phyloP scores from a whole-genome alignment of 2,888 invertebrate genomes.

The Glyphotaelius pellucidus region DNA sequence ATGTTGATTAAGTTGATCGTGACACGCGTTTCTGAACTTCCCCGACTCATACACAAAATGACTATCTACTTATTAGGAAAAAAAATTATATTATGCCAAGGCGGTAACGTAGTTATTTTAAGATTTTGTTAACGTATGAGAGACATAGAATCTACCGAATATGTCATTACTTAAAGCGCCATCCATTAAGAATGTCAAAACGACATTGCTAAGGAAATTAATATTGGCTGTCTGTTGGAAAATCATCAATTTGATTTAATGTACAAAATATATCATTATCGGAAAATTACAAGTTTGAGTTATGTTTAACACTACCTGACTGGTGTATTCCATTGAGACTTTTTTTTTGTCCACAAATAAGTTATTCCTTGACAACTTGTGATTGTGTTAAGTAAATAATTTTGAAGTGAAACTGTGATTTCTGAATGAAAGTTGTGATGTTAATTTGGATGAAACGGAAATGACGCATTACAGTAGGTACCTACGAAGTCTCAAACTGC shows the following conservation, averaged over 20 bases:
- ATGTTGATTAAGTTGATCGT: background rate
- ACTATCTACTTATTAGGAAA: background rate
- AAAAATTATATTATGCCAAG: background rate
- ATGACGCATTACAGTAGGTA: no score
- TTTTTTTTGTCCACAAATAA: background rate
- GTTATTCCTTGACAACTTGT: no score
- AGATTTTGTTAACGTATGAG: background rate
- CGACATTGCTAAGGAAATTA: background rate
- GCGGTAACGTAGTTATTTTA: background rate
- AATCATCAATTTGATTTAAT: background rate
- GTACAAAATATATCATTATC: background rate
- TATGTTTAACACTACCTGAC: background rate
- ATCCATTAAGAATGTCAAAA: background rate
- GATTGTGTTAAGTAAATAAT: no score
- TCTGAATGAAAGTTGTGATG: no score
- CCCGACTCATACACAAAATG: background rate
- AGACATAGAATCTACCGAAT: background rate
- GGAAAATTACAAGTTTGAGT: background rate
- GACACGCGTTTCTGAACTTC: background rate
- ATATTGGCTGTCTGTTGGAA: background rate
- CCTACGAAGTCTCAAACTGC: no score
- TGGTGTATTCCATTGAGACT: background rate
- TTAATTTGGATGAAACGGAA: no score
- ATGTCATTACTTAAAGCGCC: background rate
- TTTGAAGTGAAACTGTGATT: no score